Base-by-base conservation (phyloP, 1,140 invertebrate species). In the Oryctes rhinoceros region DNA sequence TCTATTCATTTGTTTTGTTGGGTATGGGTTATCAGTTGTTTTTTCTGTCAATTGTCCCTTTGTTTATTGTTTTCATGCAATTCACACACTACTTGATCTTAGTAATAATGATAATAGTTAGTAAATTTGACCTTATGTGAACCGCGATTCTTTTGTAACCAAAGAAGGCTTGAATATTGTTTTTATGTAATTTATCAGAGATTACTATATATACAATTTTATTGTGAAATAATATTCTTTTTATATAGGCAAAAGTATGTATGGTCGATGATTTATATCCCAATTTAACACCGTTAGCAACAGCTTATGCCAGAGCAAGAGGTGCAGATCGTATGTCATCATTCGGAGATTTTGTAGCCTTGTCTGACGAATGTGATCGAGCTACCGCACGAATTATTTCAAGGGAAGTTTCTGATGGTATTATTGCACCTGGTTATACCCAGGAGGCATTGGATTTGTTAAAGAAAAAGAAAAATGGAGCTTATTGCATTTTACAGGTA, bases 241-340 rank as follows among this genome's bases (percentile, higher is more conserved):
- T 82, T 79, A 85, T 85, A 48, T 90, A 97, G 90, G 95, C 96
- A 2, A 94, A 94, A 86, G 89, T 99, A 0, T 99, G 97, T 85
- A 97, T 98, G 94, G 98, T 99, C 1, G 93, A 96, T 80, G 98
- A 99, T 88, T 85, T 99, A 30, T 86, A 89, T 0, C 88, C 92
- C 30, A 88, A 91, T 76, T 88, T 99, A 71, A 94, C 96, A 5
- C 97, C 97, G 0, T 83, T 99, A n/a, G 97, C 98, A 0, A 92
- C 91, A 11, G 98, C 98, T 1, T 99, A 99, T 89, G 98, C 97
- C 0, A 90, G 98, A 81, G 98, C 98, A 0, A 91, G 98, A 88
- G 97, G 98, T 48, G 98, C 98, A 18, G 98, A 99, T 88, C 92
- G 98, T 78, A 99, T 99, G 98, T 99, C 97, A 5, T 99, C 98